These are phyloP conservation scores for Leucophora obtusa DNA, from an alignment of 2,888 invertebrate species.

Conservation along the genomic window DNA sequence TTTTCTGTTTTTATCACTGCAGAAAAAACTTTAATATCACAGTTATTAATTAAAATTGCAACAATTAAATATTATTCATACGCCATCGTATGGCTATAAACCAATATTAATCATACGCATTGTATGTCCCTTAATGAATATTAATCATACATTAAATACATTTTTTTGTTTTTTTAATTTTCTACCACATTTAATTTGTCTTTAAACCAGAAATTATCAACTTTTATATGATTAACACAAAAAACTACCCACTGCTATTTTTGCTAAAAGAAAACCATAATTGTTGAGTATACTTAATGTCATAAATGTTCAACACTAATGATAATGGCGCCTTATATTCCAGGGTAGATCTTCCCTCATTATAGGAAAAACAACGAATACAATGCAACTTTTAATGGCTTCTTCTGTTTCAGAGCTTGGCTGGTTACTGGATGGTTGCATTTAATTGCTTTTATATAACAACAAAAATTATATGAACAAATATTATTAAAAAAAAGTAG, in stretches of 20 bases:
- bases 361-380: slow-evolving; percentile 20
- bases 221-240: background rate
- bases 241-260: background rate
- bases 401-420: slow-evolving; percentile 29
- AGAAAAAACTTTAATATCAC: too few relatives aligned
- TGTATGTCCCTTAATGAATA: too few relatives aligned
- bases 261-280: slow-evolving; percentile 23
- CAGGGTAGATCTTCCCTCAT: slow-evolving; percentile 33
- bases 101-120: slow-evolving; percentile 25
- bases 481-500: background rate
- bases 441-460: slow-evolving; percentile 57
- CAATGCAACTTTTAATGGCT: slow-evolving; percentile 43
- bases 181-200: background rate
- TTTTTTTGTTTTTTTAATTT: background rate
- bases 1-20: too few relatives aligned
- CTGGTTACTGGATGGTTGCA: slow-evolving; percentile 37
- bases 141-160: too few relatives aligned
- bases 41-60: background rate
- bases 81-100: background rate
- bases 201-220: background rate
- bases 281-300: slow-evolving; percentile 39
- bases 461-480: slow-evolving; percentile 28
- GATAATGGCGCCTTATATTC: slow-evolving; percentile 53
- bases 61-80: slow-evolving; percentile 17
- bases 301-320: slow-evolving; percentile 57